phyloP scores from a whole-genome alignment of 1,140 invertebrate genomes.

The Neocloeon triangulifer region DNA sequence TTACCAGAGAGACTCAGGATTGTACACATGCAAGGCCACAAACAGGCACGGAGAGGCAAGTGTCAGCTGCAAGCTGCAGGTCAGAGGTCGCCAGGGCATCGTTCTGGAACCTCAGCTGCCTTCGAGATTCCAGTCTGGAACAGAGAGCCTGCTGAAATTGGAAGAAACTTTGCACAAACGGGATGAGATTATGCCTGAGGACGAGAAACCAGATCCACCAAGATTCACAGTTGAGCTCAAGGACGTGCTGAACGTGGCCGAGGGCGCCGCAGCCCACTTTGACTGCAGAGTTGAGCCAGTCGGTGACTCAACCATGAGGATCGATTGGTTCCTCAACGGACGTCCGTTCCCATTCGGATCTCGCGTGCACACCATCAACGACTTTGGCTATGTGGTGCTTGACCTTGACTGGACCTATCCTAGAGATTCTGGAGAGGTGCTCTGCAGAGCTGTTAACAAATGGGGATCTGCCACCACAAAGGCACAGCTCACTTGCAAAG shows the following conservation, averaged over 20 bases:
- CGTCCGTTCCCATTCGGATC: constrained; percentile 69
- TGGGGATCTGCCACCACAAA: constrained; percentile 66
- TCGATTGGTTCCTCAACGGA: constrained; percentile 89
- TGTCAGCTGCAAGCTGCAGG: constrained; percentile 62
- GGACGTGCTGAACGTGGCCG: constrained; percentile 57
- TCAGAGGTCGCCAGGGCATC: constrained; percentile 65
- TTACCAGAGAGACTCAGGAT: constrained; percentile 65
- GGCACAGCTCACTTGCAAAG: constrained; percentile 57
- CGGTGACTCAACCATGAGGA: constrained; percentile 64
- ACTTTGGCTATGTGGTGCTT: constrained; percentile 78
- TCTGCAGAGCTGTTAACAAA: constrained; percentile 64
- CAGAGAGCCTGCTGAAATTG: constrained; percentile 70
- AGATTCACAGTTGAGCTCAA: constrained; percentile 62
- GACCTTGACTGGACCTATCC: constrained; percentile 71
- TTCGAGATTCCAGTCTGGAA: constrained; percentile 60
- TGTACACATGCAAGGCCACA: constrained; percentile 79
- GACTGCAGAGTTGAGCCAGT: constrained; percentile 76
- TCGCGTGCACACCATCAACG: constrained; percentile 72
- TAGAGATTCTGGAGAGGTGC: constrained; percentile 66
- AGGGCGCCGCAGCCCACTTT: constrained; percentile 74
- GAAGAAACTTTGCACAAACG: constrained; percentile 73
- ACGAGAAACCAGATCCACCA: constrained; percentile 67
- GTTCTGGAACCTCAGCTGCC: constrained; percentile 78
- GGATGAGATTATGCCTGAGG: constrained; percentile 56
- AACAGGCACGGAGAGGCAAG: constrained; percentile 77